A percentile compares a stretch with the other conserved stretches of the same genome.
These are phyloP conservation scores for Gavialis gangeticus DNA, from an alignment of 2,113 vertebrate genomes.

Conservation along the genomic window DNA sequence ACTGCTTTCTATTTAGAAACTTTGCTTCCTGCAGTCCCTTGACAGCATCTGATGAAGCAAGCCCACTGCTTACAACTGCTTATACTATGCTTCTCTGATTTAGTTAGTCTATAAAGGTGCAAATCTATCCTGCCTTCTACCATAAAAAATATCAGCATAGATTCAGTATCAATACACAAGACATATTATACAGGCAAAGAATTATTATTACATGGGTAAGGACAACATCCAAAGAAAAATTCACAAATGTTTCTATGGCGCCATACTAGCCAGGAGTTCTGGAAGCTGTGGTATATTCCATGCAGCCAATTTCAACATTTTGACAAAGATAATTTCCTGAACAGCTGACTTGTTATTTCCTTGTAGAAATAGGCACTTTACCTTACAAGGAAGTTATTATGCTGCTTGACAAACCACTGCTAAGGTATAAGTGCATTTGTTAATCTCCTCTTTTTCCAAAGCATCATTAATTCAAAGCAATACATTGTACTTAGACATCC, in stretches of 20 bases:
- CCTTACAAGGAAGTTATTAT: constrained; percentile 23
- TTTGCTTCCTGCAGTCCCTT: too few relatives aligned
- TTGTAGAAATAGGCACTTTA: constrained; percentile 1
- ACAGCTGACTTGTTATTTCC: not conserved
- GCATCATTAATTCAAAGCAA: not conserved
- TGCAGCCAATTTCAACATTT: not conserved
- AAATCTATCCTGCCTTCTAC: too few relatives aligned
- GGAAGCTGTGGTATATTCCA: accelerated
- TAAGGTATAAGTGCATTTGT: not conserved
- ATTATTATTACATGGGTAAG: constrained; percentile 4
- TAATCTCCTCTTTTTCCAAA: constrained; percentile 15
- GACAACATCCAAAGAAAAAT: not conserved
- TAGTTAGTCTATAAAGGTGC: too few relatives aligned
- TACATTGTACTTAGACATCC: accelerated
- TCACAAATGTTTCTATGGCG: constrained; percentile 5
- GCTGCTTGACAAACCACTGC: constrained; percentile 27
- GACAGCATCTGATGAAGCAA: too few relatives aligned
- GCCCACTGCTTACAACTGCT: too few relatives aligned
- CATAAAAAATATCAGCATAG: constrained; percentile 39
- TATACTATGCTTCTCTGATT: too few relatives aligned
- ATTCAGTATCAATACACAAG: constrained; percentile 29
- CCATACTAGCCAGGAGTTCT: accelerated
- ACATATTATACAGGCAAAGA: constrained; percentile 3
- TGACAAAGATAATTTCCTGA: not conserved
- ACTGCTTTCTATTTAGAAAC: too few relatives aligned